A percentile compares a stretch with the other conserved stretches of the same genome.
These are phyloP conservation scores for Myrmecophaga tridactyla DNA, from an alignment of 2,113 vertebrate genomes.

Conservation along the genomic window DNA sequence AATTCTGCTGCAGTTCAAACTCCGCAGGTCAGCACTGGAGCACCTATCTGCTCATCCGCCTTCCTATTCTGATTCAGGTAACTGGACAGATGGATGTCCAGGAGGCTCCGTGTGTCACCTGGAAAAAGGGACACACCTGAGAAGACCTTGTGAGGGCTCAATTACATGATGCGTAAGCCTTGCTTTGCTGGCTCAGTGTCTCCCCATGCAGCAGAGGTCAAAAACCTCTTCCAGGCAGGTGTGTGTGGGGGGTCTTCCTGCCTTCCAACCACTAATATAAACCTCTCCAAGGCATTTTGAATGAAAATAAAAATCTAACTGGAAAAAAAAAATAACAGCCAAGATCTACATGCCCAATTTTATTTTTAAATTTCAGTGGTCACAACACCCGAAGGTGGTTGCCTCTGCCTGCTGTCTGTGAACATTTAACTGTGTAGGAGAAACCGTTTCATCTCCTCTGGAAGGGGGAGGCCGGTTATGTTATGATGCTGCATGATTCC, in stretches of 20 bases:
- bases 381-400: background rate
- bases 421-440: slow-evolving; percentile 84
- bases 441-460: slow-evolving; percentile 86
- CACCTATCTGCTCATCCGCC: background rate
- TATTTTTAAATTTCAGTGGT: background rate
- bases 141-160: background rate
- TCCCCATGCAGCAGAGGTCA: background rate
- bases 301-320: background rate
- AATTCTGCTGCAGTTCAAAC: background rate
- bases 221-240: background rate
- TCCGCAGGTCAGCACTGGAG: background rate
- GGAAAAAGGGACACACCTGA: background rate
- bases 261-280: background rate
- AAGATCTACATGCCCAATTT: background rate
- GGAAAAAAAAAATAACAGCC: background rate
- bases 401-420: background rate
- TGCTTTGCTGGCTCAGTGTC: background rate
- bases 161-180: background rate
- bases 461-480: slow-evolving; percentile 84
- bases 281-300: background rate
- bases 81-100: background rate
- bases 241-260: too few species aligned
- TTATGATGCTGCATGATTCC: slow-evolving; percentile 83
- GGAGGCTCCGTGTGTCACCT: background rate
- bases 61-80: background rate